These are phyloP conservation scores for Apotomis betuletana DNA, from an alignment of 2,888 invertebrate species.

Conservation along the genomic window DNA sequence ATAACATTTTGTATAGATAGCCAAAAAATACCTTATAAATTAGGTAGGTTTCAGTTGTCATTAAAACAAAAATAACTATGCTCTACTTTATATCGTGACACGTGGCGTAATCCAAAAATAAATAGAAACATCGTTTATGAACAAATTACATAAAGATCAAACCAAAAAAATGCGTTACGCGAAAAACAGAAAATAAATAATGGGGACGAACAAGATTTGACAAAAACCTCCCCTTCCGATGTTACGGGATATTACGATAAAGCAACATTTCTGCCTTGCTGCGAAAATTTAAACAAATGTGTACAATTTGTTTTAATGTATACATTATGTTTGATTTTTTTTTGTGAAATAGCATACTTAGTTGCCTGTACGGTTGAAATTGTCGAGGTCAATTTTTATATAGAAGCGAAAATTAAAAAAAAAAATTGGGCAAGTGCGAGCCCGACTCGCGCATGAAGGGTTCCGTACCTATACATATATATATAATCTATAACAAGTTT, in stretches of 20 bases:
- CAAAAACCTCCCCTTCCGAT: slow-evolving; percentile 7
- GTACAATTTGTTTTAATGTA: slow-evolving; percentile 20
- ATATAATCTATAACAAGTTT: too few species aligned
- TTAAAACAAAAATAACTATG: too few species aligned
- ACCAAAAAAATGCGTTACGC: not conserved
- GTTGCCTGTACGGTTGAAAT: not conserved
- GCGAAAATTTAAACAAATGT: slow-evolving; percentile 8
- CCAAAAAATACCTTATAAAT: too few species aligned
- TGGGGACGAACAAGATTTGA: not conserved
- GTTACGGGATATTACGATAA: not conserved
- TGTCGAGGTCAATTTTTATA: too few species aligned
- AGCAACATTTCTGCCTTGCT: not conserved
- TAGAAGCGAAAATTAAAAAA: too few species aligned
- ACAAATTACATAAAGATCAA: not conserved
- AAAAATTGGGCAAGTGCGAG: too few species aligned
- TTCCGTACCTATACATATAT: too few species aligned
- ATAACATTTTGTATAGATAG: too few species aligned
- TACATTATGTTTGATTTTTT: not conserved
- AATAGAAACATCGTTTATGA: not conserved
- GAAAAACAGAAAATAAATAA: not conserved
- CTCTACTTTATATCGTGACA: too few species aligned
- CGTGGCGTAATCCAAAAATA: too few species aligned
- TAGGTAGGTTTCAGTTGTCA: too few species aligned
- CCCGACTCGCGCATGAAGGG: too few species aligned
- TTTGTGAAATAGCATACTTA: not conserved